phyloP scores from a whole-genome alignment of 2,888 invertebrate genomes.

The Drosophila nr. medialis region DNA sequence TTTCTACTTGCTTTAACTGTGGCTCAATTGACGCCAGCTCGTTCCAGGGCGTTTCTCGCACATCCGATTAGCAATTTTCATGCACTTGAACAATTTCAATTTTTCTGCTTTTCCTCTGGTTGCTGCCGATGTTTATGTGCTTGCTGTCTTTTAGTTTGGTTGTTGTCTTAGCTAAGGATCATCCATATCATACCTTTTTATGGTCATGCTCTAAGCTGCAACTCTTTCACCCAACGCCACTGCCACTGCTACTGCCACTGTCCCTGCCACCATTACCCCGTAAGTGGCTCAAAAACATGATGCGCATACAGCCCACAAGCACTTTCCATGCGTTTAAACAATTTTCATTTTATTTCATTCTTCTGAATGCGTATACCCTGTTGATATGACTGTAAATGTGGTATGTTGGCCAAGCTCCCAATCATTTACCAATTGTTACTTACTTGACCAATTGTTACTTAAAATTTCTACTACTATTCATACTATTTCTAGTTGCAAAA shows the following conservation, averaged over 20 bases:
- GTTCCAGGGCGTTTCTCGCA: constrained; percentile 49
- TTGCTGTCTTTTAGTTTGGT: constrained; percentile 16
- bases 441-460: neutral
- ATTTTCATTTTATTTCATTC: constrained; percentile 70
- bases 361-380: constrained; percentile 48
- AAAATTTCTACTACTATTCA: neutral
- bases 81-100: constrained; percentile 72
- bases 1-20: constrained; percentile 10
- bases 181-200: constrained; percentile 57
- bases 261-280: neutral
- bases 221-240: constrained; percentile 46
- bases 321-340: constrained; percentile 80
- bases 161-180: constrained; percentile 65
- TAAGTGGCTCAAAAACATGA: constrained; percentile 57
- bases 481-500: neutral
- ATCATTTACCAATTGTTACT: neutral
- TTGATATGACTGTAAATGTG: neutral
- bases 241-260: constrained; percentile 1
- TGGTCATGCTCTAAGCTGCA: constrained; percentile 52
- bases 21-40: constrained; percentile 36
- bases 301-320: constrained; percentile 65
- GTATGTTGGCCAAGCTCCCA: neutral
- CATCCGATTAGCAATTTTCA: constrained; percentile 77
- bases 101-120: constrained; percentile 29
- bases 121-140: constrained; percentile 8